Conservation (phyloP, 2,113 vertebrate genomes). For the Miniopterus natalensis region DNA sequence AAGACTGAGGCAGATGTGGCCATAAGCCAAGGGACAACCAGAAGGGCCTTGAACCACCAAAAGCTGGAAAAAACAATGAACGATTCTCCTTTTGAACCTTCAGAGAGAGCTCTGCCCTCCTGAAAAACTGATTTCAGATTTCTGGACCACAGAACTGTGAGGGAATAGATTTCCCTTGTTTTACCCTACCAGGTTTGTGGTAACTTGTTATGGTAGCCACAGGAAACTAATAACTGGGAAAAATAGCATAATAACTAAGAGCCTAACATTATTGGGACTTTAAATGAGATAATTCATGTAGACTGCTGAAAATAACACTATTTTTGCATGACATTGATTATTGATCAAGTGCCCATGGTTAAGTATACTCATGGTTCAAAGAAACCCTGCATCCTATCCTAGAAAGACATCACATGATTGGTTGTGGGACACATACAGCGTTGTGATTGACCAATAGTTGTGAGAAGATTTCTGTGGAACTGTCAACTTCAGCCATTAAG, state of each 20-base stretch:
- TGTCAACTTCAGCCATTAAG: not conserved
- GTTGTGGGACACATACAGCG: not conserved
- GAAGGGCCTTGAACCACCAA: not conserved
- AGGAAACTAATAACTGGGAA: not conserved
- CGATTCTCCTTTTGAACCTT: not conserved
- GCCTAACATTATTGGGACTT: not conserved
- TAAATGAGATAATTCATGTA: not conserved
- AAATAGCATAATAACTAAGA: not conserved
- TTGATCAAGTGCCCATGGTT: not conserved
- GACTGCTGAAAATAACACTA: not conserved
- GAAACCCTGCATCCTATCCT: not conserved
- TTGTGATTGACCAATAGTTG: not conserved
- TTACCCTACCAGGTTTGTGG: not conserved
- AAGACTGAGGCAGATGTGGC: not conserved
- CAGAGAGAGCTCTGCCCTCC: not conserved
- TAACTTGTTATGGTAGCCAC: not conserved
- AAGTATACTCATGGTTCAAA: not conserved
- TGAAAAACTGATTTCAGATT: not conserved
- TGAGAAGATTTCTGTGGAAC: not conserved
- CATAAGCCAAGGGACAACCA: not conserved
- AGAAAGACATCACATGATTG: not conserved
- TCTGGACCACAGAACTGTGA: not conserved
- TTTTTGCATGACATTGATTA: not conserved
- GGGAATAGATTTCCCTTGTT: not conserved
- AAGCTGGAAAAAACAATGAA: not conserved